Conservation (phyloP, 1,140 invertebrate genomes). For the Drosophila virilis region DNA sequence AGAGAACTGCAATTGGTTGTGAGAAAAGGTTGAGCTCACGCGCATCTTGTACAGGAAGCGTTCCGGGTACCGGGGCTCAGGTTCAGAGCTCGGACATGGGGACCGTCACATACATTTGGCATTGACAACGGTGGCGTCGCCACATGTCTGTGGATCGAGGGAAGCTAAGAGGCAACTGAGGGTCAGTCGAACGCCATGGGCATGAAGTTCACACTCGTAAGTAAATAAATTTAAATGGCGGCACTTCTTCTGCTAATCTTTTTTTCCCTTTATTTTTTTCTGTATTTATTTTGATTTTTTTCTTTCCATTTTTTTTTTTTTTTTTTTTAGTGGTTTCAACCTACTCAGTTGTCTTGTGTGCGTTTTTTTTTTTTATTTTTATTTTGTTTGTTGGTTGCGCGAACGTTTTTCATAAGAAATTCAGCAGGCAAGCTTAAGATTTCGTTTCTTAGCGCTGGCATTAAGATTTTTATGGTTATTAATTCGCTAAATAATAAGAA, state of each 20-base stretch:
- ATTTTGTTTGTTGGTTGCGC: constrained; percentile 38
- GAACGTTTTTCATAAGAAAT: constrained; percentile 79
- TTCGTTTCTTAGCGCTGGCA: constrained; percentile 75
- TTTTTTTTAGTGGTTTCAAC: constrained; percentile 34
- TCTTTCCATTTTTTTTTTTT: constrained; percentile 12
- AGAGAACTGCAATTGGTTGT: not conserved
- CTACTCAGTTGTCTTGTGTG: constrained; percentile 51
- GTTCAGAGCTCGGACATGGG: constrained; percentile 55
- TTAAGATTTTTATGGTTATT: constrained; percentile 83
- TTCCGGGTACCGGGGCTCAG: constrained; percentile 19
- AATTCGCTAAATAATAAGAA: constrained; percentile 81
- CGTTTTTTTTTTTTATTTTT: constrained; percentile 30
- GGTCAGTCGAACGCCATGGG: constrained; percentile 65
- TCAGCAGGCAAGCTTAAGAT: constrained; percentile 79
- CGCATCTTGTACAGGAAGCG: constrained; percentile 56
- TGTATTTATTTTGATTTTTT: constrained; percentile 54
- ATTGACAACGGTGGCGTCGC: constrained; percentile 72
- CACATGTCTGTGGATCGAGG: not conserved
- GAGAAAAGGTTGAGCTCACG: constrained; percentile 36
- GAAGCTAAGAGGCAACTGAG: not conserved
- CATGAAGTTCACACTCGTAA: constrained; percentile 82
- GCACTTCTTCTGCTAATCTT: constrained; percentile 79
- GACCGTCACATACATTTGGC: constrained; percentile 65
- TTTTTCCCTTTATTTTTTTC: constrained; percentile 28
- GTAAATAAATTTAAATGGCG: constrained; percentile 82